These are phyloP conservation scores for Brotula barbata DNA, from an alignment of 2,797 vertebrate species.

Conservation along the genomic window DNA sequence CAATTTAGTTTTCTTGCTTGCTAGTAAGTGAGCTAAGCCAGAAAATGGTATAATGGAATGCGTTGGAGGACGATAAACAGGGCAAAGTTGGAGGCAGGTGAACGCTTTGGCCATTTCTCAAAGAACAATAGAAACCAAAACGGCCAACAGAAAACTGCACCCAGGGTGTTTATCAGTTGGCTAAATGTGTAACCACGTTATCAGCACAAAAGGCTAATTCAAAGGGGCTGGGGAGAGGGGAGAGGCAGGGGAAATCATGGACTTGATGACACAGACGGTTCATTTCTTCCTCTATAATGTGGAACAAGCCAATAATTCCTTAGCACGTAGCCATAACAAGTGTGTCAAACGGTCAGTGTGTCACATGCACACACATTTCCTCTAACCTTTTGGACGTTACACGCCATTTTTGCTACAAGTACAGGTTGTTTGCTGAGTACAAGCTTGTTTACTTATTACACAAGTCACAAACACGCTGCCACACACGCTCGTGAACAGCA, in stretches of 20 bases:
- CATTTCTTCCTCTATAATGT: constrained; percentile 25
- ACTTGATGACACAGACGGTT: constrained; percentile 36
- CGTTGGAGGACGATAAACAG: neutral
- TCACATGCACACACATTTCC: constrained; percentile 4
- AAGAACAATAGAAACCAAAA: too few relatives aligned
- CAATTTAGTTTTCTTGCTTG: neutral
- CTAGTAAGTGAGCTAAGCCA: neutral
- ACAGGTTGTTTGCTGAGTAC: too few relatives aligned
- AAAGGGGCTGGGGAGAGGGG: constrained; percentile 18
- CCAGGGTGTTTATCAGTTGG: constrained; percentile 53
- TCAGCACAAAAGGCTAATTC: constrained; percentile 54
- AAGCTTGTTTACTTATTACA: constrained; percentile 4
- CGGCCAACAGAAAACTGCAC: constrained; percentile 29
- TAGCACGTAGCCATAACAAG: neutral
- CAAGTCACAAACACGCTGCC: neutral
- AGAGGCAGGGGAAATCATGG: constrained; percentile 44
- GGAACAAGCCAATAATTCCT: constrained; percentile 33
- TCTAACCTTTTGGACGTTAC: constrained; percentile 1
- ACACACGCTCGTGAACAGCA: neutral
- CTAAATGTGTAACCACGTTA: constrained; percentile 61
- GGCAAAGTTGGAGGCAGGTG: constrained; percentile 18
- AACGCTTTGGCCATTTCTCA: too few relatives aligned
- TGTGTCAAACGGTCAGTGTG: constrained; percentile 49
- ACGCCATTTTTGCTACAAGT: neutral
- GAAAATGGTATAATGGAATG: neutral